Conservation (phyloP, 2,888 invertebrate genomes). For the Lasioglossum villosulum region DNA sequence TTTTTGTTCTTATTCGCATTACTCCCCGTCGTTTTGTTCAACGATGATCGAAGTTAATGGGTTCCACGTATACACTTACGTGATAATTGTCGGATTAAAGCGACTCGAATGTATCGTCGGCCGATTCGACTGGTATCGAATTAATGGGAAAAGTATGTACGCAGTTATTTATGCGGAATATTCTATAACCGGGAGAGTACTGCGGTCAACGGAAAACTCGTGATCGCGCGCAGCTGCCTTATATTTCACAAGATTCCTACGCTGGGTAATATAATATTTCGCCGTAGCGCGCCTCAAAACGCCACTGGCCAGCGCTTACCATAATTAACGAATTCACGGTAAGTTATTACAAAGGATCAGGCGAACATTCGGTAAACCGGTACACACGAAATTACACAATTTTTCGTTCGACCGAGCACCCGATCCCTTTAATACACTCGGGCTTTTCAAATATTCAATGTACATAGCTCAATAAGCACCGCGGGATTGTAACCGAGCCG, state of each 20-base stretch:
- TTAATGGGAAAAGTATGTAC: background rate
- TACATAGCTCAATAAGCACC: conserved; percentile 17
- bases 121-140: background rate
- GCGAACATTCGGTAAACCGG: conserved; percentile 36
- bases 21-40: background rate
- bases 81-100: background rate
- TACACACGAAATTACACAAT: conserved; percentile 16
- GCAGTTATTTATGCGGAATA: background rate
- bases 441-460: conserved; percentile 39
- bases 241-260: background rate
- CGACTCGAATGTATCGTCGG: background rate
- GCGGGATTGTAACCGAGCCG: conserved; percentile 14
- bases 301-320: background rate
- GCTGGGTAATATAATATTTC: conserved; percentile 1
- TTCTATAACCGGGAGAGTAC: background rate
- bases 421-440: conserved; percentile 11
- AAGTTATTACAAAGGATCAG: conserved; percentile 15
- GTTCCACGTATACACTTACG: background rate
- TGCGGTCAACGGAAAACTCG: background rate
- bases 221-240: background rate
- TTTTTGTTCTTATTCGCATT: background rate
- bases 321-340: background rate
- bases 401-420: conserved; percentile 29
- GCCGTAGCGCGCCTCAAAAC: background rate
- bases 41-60: background rate